These are phyloP conservation scores for Gadus macrocephalus DNA, from an alignment of 2,113 vertebrate species.

Conservation along the genomic window DNA sequence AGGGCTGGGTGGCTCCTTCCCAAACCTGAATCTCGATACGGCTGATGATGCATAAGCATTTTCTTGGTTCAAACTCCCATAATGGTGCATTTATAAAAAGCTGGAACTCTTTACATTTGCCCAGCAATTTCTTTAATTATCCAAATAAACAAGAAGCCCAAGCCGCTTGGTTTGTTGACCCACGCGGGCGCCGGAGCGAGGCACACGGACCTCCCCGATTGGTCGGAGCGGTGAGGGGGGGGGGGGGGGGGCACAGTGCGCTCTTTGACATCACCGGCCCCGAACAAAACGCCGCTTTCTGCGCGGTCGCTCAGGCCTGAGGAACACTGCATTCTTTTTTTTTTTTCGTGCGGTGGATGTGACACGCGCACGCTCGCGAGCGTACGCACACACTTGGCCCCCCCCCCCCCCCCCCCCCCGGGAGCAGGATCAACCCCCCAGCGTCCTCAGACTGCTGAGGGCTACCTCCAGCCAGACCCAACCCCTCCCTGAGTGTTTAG, in stretches of 20 bases:
- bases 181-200: conserved; percentile 34
- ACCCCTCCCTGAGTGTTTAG: too few species aligned
- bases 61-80: conserved; percentile 33
- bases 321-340: conserved; percentile 28
- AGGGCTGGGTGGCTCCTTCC: conserved; percentile 1
- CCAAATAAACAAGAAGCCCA: conserved; percentile 57
- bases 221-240: conserved; percentile 44
- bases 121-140: conserved; percentile 66
- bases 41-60: conserved; percentile 32
- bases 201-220: conserved; percentile 52
- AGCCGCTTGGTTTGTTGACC: conserved; percentile 58
- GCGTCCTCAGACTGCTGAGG: too few species aligned
- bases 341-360: background rate
- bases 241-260: conserved; percentile 54
- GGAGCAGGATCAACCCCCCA: too few species aligned
- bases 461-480: too few species aligned
- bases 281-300: conserved; percentile 51
- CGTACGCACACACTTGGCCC: too few species aligned
- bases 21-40: conserved; percentile 21
- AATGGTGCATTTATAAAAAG: conserved; percentile 50
- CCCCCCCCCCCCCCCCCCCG: too few species aligned
- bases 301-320: conserved; percentile 36
- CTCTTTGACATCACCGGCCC: conserved; percentile 61
- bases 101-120: conserved; percentile 51
- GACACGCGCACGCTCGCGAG: conserved; percentile 5